Evolutionary conservation across 2,888 invertebrate genomes (phyloP).

Genomic region (Cephus nigrinus): DNA sequence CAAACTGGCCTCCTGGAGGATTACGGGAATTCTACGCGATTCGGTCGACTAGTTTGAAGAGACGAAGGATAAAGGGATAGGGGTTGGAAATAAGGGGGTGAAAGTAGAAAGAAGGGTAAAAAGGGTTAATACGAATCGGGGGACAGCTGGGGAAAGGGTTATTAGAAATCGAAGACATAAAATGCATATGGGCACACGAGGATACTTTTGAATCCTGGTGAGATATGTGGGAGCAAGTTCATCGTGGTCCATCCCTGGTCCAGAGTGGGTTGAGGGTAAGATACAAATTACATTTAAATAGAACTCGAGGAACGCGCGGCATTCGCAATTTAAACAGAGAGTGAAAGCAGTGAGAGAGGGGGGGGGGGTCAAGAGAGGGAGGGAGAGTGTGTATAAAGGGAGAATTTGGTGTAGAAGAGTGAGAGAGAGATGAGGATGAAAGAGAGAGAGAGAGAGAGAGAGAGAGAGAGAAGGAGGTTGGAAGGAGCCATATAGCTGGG

Average conservation of each 20-base stretch:
- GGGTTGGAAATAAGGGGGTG: background rate
- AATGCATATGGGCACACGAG: too few species aligned
- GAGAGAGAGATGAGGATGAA: conserved; percentile 19
- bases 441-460: conserved; percentile 7
- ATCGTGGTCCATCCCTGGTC: too few species aligned
- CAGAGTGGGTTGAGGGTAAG: conserved; percentile 21
- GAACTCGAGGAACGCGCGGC: conserved; percentile 61
- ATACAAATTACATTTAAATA: conserved; percentile 66
- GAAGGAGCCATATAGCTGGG: conserved; percentile 28
- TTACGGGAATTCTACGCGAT: background rate
- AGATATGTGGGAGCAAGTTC: background rate
- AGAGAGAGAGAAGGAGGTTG: background rate
- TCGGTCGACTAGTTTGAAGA: conserved; percentile 25
- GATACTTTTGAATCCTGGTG: background rate
- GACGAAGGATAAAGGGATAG: background rate
- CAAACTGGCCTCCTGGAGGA: conserved; percentile 18
- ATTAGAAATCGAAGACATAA: too few species aligned
- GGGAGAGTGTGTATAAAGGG: conserved; percentile 20
- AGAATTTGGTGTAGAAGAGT: conserved; percentile 1
- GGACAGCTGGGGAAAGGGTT: too few species aligned
- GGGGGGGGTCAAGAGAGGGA: conserved; percentile 19
- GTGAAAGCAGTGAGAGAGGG: conserved; percentile 15
- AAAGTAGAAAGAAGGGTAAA: conserved; percentile 18
- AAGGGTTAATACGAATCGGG: too few species aligned
- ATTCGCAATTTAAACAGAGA: conserved; percentile 63